phyloP scores from a whole-genome alignment of 92 coral and sea anemone genomes.

The Muricea muricata region DNA sequence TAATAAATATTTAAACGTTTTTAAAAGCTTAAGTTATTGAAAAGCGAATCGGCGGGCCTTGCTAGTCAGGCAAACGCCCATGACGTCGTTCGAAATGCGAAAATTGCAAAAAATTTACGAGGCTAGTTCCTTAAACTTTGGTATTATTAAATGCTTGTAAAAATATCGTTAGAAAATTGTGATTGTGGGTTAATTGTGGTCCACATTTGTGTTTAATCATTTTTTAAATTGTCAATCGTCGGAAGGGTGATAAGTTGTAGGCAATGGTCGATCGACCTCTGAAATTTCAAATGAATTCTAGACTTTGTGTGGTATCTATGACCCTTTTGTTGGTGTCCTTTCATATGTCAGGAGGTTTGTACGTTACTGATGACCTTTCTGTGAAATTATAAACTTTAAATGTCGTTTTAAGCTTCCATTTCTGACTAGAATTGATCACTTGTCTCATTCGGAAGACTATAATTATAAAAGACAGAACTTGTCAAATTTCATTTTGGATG shows the following conservation, averaged over 20 bases:
- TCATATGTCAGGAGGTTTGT: background rate
- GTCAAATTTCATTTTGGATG: no score
- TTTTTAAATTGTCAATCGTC: no score
- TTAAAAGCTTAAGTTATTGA: no score
- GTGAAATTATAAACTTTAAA: background rate
- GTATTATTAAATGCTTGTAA: background rate
- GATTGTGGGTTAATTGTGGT: background rate
- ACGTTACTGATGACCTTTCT: background rate
- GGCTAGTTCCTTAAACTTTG: background rate
- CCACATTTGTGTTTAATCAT: background rate
- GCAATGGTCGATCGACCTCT: background rate
- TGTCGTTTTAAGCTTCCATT: background rate
- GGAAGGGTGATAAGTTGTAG: no score
- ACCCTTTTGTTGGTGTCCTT: background rate
- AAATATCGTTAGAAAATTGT: background rate
- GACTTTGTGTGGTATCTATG: background rate
- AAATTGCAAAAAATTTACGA: background rate
- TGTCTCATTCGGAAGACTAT: no score
- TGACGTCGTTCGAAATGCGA: background rate
- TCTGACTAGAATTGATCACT: no score
- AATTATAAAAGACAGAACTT: no score
- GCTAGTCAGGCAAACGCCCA: conserved; percentile 21
- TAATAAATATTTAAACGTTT: no score
- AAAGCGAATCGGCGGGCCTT: background rate
- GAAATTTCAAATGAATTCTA: background rate